Percentiles rank a stretch among this genome's conserved stretches.
phyloP scores from a whole-genome alignment of 2,113 vertebrate species.

The Halichoerus grypus region DNA sequence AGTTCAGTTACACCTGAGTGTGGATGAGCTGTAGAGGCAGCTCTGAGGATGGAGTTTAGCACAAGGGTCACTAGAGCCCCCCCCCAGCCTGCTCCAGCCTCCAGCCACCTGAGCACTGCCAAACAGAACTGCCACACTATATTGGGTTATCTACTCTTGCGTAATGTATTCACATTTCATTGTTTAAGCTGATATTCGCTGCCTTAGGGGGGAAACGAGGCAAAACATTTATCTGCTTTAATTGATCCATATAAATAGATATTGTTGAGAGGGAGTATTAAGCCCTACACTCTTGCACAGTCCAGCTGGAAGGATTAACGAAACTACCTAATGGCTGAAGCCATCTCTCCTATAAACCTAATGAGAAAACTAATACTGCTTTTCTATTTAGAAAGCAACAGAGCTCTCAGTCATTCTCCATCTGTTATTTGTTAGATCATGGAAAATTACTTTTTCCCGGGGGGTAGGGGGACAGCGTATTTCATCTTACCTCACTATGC shows the following conservation, averaged over 20 bases:
- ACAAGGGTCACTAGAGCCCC: background rate
- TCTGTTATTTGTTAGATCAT: background rate
- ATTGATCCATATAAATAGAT: background rate
- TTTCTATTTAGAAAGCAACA: conserved; percentile 58
- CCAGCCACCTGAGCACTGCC: too few relatives aligned
- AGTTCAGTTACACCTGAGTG: rapidly evolving
- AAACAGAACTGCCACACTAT: background rate
- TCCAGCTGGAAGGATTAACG: conserved; percentile 38
- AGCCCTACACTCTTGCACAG: background rate
- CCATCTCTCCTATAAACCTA: background rate
- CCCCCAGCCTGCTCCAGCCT: too few relatives aligned
- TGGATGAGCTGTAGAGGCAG: background rate
- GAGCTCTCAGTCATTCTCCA: background rate
- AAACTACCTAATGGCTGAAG: background rate
- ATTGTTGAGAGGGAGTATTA: background rate
- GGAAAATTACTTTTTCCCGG: background rate
- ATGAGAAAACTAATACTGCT: background rate
- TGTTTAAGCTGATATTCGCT: background rate
- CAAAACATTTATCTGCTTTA: background rate
- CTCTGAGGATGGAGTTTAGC: background rate
- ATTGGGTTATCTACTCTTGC: background rate
- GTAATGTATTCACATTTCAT: background rate
- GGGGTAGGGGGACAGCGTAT: rapidly evolving
- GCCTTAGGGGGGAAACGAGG: background rate
- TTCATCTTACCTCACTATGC: background rate